Percentiles rank a stretch among this genome's conserved stretches.
phyloP scores from a whole-genome alignment of 2,113 vertebrate species.

The Heliornis fulica region DNA sequence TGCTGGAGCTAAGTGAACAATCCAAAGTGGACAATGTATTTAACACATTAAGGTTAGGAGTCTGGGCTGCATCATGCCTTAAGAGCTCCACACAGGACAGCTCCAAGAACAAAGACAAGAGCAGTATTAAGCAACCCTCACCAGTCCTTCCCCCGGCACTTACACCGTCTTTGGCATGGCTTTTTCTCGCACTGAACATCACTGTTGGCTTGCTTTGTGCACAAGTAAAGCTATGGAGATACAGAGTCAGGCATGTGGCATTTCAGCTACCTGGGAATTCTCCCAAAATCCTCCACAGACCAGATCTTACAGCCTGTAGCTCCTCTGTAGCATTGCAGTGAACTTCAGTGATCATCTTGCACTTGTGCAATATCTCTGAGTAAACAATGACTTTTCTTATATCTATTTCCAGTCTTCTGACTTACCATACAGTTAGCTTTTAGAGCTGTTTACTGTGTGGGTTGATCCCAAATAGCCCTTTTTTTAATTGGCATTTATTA shows the following conservation, averaged over 20 bases:
- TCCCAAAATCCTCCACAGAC: background rate
- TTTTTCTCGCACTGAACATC: background rate
- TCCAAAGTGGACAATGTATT: slow-evolving; percentile 37
- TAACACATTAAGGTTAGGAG: background rate
- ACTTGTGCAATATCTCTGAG: background rate
- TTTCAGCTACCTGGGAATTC: background rate
- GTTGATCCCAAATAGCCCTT: background rate
- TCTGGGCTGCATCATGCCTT: slow-evolving; percentile 19
- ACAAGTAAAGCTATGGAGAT: background rate
- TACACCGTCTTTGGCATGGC: background rate
- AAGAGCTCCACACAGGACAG: background rate
- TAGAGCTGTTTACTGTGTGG: background rate
- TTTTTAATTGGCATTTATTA: background rate
- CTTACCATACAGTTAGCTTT: background rate
- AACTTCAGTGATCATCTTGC: background rate
- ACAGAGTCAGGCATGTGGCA: background rate
- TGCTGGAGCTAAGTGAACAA: slow-evolving; percentile 20
- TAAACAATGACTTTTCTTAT: background rate
- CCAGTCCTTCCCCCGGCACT: background rate
- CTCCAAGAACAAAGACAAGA: background rate
- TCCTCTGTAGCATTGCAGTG: background rate
- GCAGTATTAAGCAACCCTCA: background rate
- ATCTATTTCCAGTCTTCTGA: background rate
- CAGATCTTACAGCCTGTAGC: accelerated
- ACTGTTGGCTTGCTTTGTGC: background rate